Evolutionary conservation across 2,888 invertebrate species (phyloP), one percentile per base, ranked within the genome.

Genomic region (Trichogramma dendrolimi): DNA sequence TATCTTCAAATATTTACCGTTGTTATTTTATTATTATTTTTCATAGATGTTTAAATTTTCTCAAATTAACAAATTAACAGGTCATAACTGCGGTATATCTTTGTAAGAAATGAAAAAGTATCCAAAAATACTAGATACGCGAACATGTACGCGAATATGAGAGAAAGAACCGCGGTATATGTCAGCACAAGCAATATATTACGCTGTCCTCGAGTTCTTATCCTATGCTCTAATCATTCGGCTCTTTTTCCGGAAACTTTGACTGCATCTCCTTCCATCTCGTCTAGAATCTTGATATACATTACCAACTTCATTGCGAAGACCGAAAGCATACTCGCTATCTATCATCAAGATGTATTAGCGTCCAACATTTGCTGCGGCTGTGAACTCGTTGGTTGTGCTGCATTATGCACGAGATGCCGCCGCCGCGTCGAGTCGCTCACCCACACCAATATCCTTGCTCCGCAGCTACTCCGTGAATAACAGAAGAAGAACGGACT

Each of bases 321-420:
- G 76, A 77, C 75, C 73, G 74, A 77, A 78, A 76, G 74, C 77
- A 78, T 73, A 77, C 75, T 73, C 73, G 73, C 77, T 77, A 78
- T 78, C 77, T 75, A 78, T 78, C 78, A 78, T 78, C 77, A 74
- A 76, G 78, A 78, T 77, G 74, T 77, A 78, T 78, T 77, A 78
- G 75, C 77, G 74, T 74, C 73, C 75, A 73, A 73, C 75, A 73
- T 76, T 77, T 72, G 75, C 75, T 70, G 27, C 27, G 71, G 74
- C 72, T 73, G 27, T 27, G 75, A 76, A 74, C 74, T 76, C 74
- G 74, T 75, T 69, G 27, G 65, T 63, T 51, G 63, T 73, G 73
- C 73, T 79, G 77, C 77, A 79, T 79, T 77, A 78, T 79, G 75
- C 77, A 79, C 72, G 72, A 77, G 64, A 60, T 59, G 63, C 59